phyloP scores from a whole-genome alignment of 2,113 vertebrate genomes.

The Vicugna pacos region DNA sequence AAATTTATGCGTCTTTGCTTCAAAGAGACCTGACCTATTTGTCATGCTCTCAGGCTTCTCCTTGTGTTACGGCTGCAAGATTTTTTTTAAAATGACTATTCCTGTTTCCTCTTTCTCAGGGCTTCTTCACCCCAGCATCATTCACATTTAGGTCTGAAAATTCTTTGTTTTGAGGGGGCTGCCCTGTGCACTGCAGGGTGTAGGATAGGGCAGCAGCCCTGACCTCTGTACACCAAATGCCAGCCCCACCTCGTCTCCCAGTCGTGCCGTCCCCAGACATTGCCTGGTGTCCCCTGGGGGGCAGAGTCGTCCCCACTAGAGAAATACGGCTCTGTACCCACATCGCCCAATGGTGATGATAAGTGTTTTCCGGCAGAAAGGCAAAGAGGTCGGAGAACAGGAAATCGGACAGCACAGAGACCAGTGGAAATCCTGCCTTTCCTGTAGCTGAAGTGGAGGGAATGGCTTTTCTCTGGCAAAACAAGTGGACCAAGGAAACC shows the following conservation, averaged over 20 bases:
- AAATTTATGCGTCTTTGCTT: neutral
- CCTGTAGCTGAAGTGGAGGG: neutral
- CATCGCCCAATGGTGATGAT: neutral
- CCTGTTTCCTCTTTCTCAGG: neutral
- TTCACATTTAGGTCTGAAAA: too few relatives aligned
- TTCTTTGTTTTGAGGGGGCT: neutral
- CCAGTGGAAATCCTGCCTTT: neutral
- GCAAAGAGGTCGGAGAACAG: neutral
- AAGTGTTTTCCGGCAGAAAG: neutral
- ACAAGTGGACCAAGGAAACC: accelerated
- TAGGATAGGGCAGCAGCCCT: too few relatives aligned
- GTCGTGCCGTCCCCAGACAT: neutral
- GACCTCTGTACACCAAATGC: neutral
- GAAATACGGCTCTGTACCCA: neutral
- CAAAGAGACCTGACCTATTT: neutral
- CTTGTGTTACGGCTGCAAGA: neutral
- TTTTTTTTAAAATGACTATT: neutral
- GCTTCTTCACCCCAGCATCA: neutral
- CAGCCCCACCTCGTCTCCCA: accelerated
- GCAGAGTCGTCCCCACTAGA: neutral
- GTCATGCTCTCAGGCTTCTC: neutral
- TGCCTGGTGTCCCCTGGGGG: neutral
- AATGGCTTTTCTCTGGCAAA: neutral
- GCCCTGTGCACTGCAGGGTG: neutral
- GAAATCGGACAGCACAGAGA: neutral